phyloP scores from a whole-genome alignment of 2,797 vertebrate genomes.

The Amniataba percoides region DNA sequence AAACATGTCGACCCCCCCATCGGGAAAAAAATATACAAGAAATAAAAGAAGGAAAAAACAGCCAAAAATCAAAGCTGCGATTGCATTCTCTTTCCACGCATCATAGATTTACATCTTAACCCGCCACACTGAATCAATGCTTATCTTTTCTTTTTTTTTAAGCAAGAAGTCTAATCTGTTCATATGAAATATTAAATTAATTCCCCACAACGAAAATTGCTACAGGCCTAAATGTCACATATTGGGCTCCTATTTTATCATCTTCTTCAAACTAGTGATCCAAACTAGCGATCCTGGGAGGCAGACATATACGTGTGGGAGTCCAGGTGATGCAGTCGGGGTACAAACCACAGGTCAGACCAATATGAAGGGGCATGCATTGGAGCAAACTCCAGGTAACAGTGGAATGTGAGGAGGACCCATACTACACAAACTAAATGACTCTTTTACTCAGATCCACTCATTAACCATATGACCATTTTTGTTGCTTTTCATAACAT shows the following conservation, averaged over 20 bases:
- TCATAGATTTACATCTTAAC: slow-evolving; percentile 41
- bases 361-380: slow-evolving; percentile 39
- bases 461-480: slow-evolving; percentile 49
- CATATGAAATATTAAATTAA: slow-evolving; percentile 17
- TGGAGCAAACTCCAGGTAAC: slow-evolving; percentile 43
- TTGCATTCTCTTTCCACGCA: slow-evolving; percentile 43
- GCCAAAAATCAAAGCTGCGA: slow-evolving; percentile 46
- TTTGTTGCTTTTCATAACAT: slow-evolving; percentile 40
- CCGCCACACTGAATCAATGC: slow-evolving; percentile 28
- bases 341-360: slow-evolving; percentile 51
- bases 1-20: slow-evolving; percentile 40
- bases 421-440: slow-evolving; percentile 39
- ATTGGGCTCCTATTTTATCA: slow-evolving; percentile 33
- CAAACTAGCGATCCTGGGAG: slow-evolving; percentile 22
- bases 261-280: slow-evolving; percentile 36
- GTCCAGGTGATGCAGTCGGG: slow-evolving; percentile 37
- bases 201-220: slow-evolving; percentile 8
- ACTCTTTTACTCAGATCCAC: slow-evolving; percentile 28
- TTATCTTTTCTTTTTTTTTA: background rate
- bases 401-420: slow-evolving; percentile 67
- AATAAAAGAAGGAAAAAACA: slow-evolving; percentile 19
- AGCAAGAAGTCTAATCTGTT: slow-evolving; percentile 38
- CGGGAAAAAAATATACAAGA: slow-evolving; percentile 79
- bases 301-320: slow-evolving; percentile 11
- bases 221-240: slow-evolving; percentile 12